Evolutionary conservation across 2,888 invertebrate genomes (phyloP).

Genomic region (Odontothrips loti): DNA sequence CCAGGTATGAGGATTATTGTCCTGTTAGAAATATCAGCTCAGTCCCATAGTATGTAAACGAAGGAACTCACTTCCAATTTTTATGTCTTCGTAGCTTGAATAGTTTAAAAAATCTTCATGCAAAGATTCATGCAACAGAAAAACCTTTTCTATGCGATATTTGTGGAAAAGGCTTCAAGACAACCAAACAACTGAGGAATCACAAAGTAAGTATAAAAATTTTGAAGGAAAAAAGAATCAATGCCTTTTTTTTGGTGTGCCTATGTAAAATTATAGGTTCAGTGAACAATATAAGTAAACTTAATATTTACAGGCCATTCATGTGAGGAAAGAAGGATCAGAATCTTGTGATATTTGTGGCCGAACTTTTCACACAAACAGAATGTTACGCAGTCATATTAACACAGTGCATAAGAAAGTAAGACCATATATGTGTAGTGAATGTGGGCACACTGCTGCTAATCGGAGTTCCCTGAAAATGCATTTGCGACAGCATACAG

Average conservation of each 20-base stretch:
- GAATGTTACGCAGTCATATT: constrained; percentile 54
- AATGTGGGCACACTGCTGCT: constrained; percentile 63
- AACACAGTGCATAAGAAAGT: constrained; percentile 63
- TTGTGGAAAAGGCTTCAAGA: constrained; percentile 76
- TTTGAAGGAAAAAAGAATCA: not conserved
- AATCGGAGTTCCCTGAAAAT: constrained; percentile 61
- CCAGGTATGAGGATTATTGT: constrained; percentile 37
- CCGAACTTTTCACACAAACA: constrained; percentile 54
- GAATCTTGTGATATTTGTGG: constrained; percentile 57
- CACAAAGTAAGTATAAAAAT: constrained; percentile 48
- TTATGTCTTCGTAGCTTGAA: constrained; percentile 53
- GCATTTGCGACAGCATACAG: constrained; percentile 67
- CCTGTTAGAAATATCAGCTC: not conserved
- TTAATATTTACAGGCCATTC: constrained; percentile 10
- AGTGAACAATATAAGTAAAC: not conserved
- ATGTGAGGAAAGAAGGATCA: constrained; percentile 36
- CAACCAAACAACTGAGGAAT: constrained; percentile 70
- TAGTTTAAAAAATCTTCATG: constrained; percentile 67
- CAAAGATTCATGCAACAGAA: constrained; percentile 66
- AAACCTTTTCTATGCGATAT: constrained; percentile 59
- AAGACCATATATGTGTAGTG: constrained; percentile 61
- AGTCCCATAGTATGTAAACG: not conserved
- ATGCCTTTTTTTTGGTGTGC: constrained; percentile 24
- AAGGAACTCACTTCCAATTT: not conserved
- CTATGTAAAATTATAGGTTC: constrained; percentile 12